These are phyloP conservation scores for Baronia brevicornis DNA, from an alignment of 2,888 invertebrate genomes.

Conservation along the genomic window DNA sequence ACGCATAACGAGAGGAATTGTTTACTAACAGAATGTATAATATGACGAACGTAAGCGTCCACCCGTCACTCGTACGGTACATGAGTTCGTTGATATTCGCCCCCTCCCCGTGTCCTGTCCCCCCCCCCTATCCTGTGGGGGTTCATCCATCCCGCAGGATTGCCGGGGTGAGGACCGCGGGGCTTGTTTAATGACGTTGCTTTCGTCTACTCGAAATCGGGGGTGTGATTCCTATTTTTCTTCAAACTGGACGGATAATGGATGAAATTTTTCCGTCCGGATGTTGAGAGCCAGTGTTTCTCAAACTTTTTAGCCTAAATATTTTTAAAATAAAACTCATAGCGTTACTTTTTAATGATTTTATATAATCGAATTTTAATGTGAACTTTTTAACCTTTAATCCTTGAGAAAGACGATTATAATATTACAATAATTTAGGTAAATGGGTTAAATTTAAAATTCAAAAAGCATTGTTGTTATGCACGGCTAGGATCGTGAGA, in stretches of 20 bases:
- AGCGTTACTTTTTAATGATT: too few species aligned
- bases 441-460: too few species aligned
- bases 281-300: too few species aligned
- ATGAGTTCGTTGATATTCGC: slow-evolving; percentile 71
- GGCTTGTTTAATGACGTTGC: slow-evolving; percentile 64
- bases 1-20: slow-evolving; percentile 40
- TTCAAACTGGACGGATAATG: slow-evolving; percentile 16
- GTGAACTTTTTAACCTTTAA: too few species aligned
- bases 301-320: slow-evolving; percentile 6
- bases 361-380: too few species aligned
- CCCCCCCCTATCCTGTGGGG: slow-evolving; percentile 28
- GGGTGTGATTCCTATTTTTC: slow-evolving; percentile 41
- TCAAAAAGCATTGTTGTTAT: too few species aligned
- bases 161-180: slow-evolving; percentile 41
- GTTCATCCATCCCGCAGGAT: slow-evolving; percentile 50
- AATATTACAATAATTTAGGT: too few species aligned
- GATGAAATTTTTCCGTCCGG: slow-evolving; percentile 4
- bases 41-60: slow-evolving; percentile 49
- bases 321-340: too few species aligned
- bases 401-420: too few species aligned
- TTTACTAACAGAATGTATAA: slow-evolving; percentile 70
- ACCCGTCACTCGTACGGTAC: slow-evolving; percentile 60
- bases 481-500: too few species aligned
- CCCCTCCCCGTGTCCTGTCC: slow-evolving; percentile 29
- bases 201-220: slow-evolving; percentile 56